These are phyloP conservation scores for Aphrophora alni DNA, from an alignment of 2,888 invertebrate genomes.

Conservation along the genomic window DNA sequence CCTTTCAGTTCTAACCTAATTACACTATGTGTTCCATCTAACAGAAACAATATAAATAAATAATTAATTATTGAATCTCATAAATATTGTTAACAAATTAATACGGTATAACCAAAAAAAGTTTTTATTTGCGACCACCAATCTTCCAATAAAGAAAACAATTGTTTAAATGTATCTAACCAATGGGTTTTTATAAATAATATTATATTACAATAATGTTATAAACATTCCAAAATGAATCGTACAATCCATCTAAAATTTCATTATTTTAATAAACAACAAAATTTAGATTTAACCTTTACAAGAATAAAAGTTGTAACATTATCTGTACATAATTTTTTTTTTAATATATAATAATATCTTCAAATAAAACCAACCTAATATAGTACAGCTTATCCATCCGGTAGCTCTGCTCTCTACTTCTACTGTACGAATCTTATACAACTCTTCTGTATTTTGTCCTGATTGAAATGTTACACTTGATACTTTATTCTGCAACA, in stretches of 20 bases:
- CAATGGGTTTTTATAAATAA: too few species aligned
- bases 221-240: too few species aligned
- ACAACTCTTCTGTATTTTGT: slow-evolving; percentile 79
- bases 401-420: slow-evolving; percentile 84
- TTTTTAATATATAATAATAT: neutral
- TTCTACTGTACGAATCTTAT: slow-evolving; percentile 81
- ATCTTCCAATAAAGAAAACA: too few species aligned
- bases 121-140: neutral
- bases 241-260: too few species aligned
- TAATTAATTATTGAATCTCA: slow-evolving; percentile 24
- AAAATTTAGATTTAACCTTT: too few species aligned
- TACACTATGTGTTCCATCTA: slow-evolving; percentile 62
- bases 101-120: neutral
- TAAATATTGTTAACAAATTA: neutral
- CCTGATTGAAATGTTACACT: slow-evolving; percentile 86
- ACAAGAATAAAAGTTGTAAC: too few species aligned
- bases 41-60: slow-evolving; percentile 38
- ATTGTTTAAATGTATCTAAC: too few species aligned
- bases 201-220: too few species aligned
- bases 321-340: too few species aligned
- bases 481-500: slow-evolving; percentile 84
- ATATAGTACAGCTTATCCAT: slow-evolving; percentile 89
- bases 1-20: slow-evolving; percentile 88
- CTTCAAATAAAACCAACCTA: slow-evolving; percentile 60
- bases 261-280: too few species aligned